Evolutionary conservation across 1,140 invertebrate species (phyloP), one percentile per base, ranked within the genome.

Genomic region (Drosophila arizonae): DNA sequence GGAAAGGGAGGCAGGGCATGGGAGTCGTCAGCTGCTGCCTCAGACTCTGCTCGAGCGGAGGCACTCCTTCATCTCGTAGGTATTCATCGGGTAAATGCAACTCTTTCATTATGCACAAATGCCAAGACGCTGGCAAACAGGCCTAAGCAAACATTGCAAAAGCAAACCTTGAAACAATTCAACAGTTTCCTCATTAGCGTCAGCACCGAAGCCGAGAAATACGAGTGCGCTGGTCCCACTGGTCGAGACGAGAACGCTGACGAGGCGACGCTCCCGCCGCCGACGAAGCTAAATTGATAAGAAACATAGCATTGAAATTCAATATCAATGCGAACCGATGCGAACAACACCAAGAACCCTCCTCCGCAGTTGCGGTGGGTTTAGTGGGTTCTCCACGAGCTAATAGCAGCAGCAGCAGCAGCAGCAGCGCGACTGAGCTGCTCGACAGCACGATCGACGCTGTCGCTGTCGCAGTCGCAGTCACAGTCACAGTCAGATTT

Each of bases 131-230:
- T 57, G 62, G 79, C 62, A 86, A 87, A 87, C 76, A 87, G 71
- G 50, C 81, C 76, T 82, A 88, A 82, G 65, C 76, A 87, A 88
- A 87, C 82, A 82, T 54, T 56, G 72, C 84, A 71, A 57, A 79
- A 64, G 79, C 72, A 87, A 88, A 87, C 84, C 84, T 79, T 88
- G 77, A 87, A 87, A 87, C 84, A 88, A 87, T 88, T 84, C 82
- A 88, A 74, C 86, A 70, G 77, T 84, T 87, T 87, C 84, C 84
- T 87, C 77, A 87, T 87, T 88, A 87, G 79, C 67, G 79, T 70
- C 74, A 58, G 69, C 57, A 28, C 17, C 52, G 51, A 55, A 41
- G 43, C 43, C 30, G 64, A 74, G 71, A 54, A 69, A 64, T 58
- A 63, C 66, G 57, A 69, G 71, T 54, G 41, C 71, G 69, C 2